Percentiles rank a stretch among this genome's conserved stretches.
Conservation (phyloP, 2,797 vertebrate species). For the Pseudochaenichthys georgianus region DNA sequence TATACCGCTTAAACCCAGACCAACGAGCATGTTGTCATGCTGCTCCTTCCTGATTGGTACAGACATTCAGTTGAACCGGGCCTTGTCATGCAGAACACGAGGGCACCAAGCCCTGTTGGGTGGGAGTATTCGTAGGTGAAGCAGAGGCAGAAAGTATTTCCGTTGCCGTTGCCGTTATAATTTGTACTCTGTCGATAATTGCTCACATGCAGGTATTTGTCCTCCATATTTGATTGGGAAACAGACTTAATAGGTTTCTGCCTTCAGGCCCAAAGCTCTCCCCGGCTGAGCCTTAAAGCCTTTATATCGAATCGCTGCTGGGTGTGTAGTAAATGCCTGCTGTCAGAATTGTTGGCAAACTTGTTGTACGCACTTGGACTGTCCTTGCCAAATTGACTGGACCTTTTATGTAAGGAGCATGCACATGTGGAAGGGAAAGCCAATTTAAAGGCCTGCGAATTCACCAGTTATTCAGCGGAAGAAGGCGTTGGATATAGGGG, state of each 20-base stretch:
- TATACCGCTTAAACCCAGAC: not conserved
- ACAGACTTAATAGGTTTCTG: conserved; percentile 46
- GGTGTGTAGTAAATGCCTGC: conserved; percentile 36
- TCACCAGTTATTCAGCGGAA: conserved; percentile 11
- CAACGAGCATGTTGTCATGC: conserved; percentile 33
- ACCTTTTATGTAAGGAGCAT: conserved; percentile 55
- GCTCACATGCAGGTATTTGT: conserved; percentile 57
- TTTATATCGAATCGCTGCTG: conserved; percentile 50
- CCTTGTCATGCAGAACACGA: conserved; percentile 52
- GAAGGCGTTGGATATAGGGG: conserved; percentile 9
- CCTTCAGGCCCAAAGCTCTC: conserved; percentile 32
- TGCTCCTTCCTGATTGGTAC: conserved; percentile 27
- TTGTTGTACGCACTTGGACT: conserved; percentile 36
- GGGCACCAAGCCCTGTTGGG: conserved; percentile 45
- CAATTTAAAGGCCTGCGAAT: conserved; percentile 45
- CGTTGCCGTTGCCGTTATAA: conserved; percentile 39
- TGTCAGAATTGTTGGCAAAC: conserved; percentile 25
- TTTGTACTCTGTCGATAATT: conserved; percentile 50
- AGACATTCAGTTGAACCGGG: conserved; percentile 40
- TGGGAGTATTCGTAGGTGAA: conserved; percentile 48
- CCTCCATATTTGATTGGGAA: conserved; percentile 47
- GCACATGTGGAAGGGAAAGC: conserved; percentile 54
- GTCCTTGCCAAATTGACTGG: conserved; percentile 54
- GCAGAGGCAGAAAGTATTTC: conserved; percentile 42
- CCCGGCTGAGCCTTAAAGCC: conserved; percentile 45